A percentile compares a stretch with the other conserved stretches of the same genome.
Evolutionary conservation across 2,888 invertebrate species (phyloP).

Genomic region (Pachydiplax longipennis): DNA sequence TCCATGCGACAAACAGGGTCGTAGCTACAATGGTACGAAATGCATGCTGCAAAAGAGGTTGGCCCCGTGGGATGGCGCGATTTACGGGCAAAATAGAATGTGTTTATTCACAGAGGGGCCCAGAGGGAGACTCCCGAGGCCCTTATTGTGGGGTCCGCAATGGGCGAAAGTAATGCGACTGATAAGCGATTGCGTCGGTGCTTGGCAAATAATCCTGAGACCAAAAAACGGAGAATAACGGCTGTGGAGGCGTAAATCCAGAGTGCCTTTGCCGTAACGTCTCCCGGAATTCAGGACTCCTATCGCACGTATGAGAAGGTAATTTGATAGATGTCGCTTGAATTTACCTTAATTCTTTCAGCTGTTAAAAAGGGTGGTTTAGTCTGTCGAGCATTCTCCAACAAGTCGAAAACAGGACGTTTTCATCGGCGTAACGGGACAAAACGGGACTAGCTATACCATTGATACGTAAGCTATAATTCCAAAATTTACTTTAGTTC

Average conservation of each 20-base stretch:
- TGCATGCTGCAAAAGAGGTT: slow-evolving; percentile 27
- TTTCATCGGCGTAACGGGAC: too few species aligned
- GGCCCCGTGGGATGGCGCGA: slow-evolving; percentile 20
- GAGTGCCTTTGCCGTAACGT: too few species aligned
- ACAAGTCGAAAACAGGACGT: too few species aligned
- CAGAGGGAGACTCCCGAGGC: neutral
- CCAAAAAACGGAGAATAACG: neutral
- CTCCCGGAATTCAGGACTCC: too few species aligned
- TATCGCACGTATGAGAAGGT: too few species aligned
- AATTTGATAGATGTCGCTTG: too few species aligned
- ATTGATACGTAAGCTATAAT: too few species aligned
- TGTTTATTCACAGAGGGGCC: slow-evolving; percentile 13
- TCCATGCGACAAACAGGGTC: neutral
- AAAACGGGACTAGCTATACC: too few species aligned
- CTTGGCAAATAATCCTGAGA: neutral
- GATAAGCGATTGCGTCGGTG: slow-evolving; percentile 21
- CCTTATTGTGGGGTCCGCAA: neutral
- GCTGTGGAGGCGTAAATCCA: neutral
- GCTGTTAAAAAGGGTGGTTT: too few species aligned
- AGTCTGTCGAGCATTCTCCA: too few species aligned
- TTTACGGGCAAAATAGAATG: slow-evolving; percentile 21
- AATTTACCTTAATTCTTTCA: too few species aligned
- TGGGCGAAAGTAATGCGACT: slow-evolving; percentile 21
- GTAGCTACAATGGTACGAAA: slow-evolving; percentile 37
- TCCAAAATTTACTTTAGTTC: too few species aligned